Base-by-base conservation (phyloP, 2,113 vertebrate species). In the Colaptes auratus region DNA sequence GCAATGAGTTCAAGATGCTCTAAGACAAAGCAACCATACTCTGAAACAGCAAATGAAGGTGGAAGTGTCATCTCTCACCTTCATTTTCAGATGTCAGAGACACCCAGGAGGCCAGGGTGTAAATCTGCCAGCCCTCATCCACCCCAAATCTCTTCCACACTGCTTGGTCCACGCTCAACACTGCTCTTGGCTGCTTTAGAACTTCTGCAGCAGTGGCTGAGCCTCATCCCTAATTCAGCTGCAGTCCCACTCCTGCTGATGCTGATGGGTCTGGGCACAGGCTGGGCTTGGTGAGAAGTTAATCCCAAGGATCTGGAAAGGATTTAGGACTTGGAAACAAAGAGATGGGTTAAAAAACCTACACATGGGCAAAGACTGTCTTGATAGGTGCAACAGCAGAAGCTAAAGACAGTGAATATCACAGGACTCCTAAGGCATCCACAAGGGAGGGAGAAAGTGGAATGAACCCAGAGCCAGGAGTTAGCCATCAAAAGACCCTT, bases 311-410 rank as follows among this genome's bases (percentile, higher is more conserved):
- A 79, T 85, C 74, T 89, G 66, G 55, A 82, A 92, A 76, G 78
- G 85, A 92, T 94, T 89, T 94, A 55, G 67, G 60, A 58, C n/a
- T 52, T 91, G 60, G 64, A 88, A 94, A 88, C 14, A 86, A 28
- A 81, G 46, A 82, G 50, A 82, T 73, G 60, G 46, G 44, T 89
- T 82, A 82, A 94, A 96, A n/a, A 92, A 55, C 30, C 67, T 79
- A n/a, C 14, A 8, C 1, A 35, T 55, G 46, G 60, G 63, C 69
- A 80, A 59, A 86, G 78, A 46, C 19, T 53, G 20, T 13, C 17
- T 58, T 14, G 35, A 10, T 44, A 46, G 0, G 0, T 66, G 71
- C 27, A 11, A 18, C 35, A 72, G 71, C 89, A 87, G 66, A 20
- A 39, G 18, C 59, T 65, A 21, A 24, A 66, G 50, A 24, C 63